Evolutionary conservation across 2,113 vertebrate species (phyloP).

Genomic region (Elephantulus edwardii): DNA sequence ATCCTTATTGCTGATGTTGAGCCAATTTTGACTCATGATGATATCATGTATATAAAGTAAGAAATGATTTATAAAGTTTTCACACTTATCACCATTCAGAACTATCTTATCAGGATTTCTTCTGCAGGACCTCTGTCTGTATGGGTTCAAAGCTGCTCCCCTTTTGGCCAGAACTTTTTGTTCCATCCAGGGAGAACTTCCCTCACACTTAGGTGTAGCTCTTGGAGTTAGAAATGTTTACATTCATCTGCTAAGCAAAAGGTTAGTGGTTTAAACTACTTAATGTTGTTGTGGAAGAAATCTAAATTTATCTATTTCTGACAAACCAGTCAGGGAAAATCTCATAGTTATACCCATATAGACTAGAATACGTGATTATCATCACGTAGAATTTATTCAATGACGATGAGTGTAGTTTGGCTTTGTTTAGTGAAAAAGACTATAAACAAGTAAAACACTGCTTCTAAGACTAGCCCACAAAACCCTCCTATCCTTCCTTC

Average conservation of each 20-base stretch:
- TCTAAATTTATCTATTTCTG: not conserved
- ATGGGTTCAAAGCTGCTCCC: not conserved
- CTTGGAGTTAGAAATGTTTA: not conserved
- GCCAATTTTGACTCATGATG: not conserved
- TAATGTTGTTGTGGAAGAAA: not conserved
- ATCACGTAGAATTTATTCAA: not conserved
- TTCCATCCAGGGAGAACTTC: not conserved
- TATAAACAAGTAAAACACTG: not conserved
- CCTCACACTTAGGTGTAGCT: not conserved
- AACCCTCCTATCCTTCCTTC: not conserved
- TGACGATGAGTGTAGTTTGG: not conserved
- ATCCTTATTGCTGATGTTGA: not conserved
- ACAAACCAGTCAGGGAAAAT: not conserved
- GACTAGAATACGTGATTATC: not conserved
- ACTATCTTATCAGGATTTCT: too few species aligned
- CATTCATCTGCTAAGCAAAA: not conserved
- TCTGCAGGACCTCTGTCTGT: too few species aligned
- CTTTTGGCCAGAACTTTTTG: not conserved
- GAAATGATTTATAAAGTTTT: not conserved
- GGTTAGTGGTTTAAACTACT: not conserved
- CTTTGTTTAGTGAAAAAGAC: not conserved
- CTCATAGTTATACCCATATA: not conserved
- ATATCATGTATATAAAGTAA: not conserved
- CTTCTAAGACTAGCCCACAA: not conserved
- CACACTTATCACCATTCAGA: not conserved